Conservation (phyloP, 2,113 vertebrate genomes). For the Coptodon bakossiorum region DNA sequence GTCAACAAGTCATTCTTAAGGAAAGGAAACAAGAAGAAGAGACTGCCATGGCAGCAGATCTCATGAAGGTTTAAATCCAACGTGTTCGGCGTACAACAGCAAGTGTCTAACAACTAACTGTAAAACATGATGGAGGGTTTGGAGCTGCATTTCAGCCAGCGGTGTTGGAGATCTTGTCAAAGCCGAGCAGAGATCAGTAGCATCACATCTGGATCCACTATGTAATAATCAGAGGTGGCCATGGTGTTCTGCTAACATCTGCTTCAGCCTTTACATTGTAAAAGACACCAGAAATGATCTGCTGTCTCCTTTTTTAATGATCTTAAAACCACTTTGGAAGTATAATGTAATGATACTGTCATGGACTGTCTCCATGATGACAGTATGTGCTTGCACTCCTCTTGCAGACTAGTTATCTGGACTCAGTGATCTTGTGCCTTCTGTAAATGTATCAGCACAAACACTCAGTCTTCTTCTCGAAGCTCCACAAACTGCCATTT, state of each 20-base stretch:
- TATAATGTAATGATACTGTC: background rate
- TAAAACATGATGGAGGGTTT: background rate
- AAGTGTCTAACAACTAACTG: background rate
- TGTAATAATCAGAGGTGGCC: background rate
- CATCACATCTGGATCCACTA: background rate
- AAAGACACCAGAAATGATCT: background rate
- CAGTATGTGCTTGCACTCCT: background rate
- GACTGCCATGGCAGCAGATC: background rate
- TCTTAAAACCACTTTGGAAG: fast-evolving
- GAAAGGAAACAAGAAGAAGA: background rate
- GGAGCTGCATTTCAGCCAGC: background rate
- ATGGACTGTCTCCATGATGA: background rate
- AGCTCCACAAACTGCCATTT: background rate
- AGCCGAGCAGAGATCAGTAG: background rate
- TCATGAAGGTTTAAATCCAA: background rate
- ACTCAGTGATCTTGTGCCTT: background rate
- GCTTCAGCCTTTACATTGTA: background rate
- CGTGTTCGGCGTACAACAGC: background rate
- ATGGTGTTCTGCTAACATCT: background rate
- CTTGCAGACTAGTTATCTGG: background rate
- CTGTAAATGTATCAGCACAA: background rate
- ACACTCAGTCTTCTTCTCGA: background rate
- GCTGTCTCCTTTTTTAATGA: background rate
- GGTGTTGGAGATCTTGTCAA: background rate
- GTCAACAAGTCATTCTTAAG: background rate